Conservation (phyloP, 2,113 vertebrate species). For the Daboia siamensis region DNA sequence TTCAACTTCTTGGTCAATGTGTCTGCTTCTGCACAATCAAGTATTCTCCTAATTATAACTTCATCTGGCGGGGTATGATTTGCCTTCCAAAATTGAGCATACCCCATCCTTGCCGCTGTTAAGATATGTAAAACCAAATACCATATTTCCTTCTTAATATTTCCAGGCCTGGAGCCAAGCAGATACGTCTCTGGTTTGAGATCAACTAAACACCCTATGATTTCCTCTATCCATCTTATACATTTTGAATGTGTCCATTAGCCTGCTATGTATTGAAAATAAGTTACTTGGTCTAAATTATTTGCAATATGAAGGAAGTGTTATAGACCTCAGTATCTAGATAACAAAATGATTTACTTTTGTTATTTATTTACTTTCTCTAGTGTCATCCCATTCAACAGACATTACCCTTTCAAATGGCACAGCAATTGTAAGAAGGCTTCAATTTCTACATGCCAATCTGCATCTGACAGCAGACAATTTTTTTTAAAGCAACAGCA, state of each 20-base stretch:
- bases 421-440: not conserved
- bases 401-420: not conserved
- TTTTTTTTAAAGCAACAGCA: not conserved
- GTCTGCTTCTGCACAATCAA: too few species aligned
- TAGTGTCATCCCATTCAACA: not conserved
- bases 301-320: not conserved
- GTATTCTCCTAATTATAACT: too few species aligned
- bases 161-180: too few species aligned
- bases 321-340: not conserved
- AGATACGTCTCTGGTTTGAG: too few species aligned
- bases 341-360: not conserved
- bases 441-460: not conserved
- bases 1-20: too few species aligned
- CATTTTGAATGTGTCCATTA: not conserved
- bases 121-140: too few species aligned
- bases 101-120: too few species aligned
- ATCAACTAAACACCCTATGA: too few species aligned
- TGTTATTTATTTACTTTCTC: not conserved
- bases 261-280: not conserved
- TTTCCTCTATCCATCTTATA: too few species aligned
- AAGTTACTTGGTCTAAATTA: not conserved
- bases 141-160: too few species aligned
- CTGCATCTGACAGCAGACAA: not conserved
- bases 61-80: too few species aligned
- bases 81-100: too few species aligned